Conservation (phyloP, 2,113 vertebrate genomes). For the Ranitomeya imitator region DNA sequence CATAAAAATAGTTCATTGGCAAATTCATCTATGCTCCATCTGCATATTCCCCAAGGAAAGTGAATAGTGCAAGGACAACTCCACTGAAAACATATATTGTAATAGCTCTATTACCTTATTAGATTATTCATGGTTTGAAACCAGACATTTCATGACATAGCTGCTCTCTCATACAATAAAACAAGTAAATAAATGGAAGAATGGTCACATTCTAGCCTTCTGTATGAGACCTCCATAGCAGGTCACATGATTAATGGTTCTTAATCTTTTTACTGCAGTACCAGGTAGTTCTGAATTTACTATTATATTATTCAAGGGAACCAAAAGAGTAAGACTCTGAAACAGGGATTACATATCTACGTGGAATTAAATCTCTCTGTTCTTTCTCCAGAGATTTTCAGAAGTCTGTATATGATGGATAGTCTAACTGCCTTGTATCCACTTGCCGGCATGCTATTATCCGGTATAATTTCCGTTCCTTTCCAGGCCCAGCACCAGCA, state of each 20-base stretch:
- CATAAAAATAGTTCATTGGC: background rate
- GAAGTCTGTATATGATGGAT: constrained; percentile 51
- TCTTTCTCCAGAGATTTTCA: constrained; percentile 43
- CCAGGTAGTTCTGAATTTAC: background rate
- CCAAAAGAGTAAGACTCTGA: background rate
- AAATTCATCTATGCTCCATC: background rate
- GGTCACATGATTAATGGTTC: constrained; percentile 20
- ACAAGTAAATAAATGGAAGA: background rate
- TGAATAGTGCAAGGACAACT: background rate
- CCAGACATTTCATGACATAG: background rate
- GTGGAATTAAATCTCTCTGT: constrained; percentile 19
- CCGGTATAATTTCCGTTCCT: constrained; percentile 54
- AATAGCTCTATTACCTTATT: constrained; percentile 18
- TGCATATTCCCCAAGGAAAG: background rate
- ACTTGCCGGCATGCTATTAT: constrained; percentile 55
- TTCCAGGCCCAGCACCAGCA: constrained; percentile 46
- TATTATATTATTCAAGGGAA: constrained; percentile 33
- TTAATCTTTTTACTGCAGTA: constrained; percentile 15
- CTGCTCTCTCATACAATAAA: background rate
- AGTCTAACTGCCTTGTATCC: constrained; percentile 38
- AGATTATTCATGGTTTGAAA: background rate
- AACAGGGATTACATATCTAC: constrained; percentile 21
- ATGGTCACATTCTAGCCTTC: background rate
- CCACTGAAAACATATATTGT: background rate
- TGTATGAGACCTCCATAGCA: background rate